Evolutionary conservation across 2,797 vertebrate species (phyloP).

Genomic region (Enteromius paludinosus): DNA sequence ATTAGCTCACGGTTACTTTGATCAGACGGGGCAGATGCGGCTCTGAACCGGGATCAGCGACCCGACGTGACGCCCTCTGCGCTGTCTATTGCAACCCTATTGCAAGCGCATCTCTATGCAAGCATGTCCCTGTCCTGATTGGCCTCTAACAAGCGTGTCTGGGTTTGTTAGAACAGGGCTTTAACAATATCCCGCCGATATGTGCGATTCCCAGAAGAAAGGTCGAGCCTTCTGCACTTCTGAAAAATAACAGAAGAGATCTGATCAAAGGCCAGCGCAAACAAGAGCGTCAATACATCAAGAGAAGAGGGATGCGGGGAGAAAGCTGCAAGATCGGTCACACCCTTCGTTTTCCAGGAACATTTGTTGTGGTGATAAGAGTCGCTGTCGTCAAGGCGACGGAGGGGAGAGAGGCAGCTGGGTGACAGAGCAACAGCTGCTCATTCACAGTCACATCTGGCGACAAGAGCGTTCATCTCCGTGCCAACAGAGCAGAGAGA

Average conservation of each 20-base stretch:
- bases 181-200: constrained; percentile 5
- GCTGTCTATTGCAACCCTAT: constrained; percentile 20
- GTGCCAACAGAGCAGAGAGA: constrained; percentile 37
- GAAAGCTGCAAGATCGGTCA: constrained; percentile 6
- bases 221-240: constrained; percentile 7
- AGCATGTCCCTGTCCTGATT: background rate
- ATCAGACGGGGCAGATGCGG: constrained; percentile 14
- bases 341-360: constrained; percentile 49
- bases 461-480: constrained; percentile 49
- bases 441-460: constrained; percentile 78
- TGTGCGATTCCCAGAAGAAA: background rate
- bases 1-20: constrained; percentile 32
- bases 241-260: constrained; percentile 26
- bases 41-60: background rate
- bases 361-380: constrained; percentile 42
- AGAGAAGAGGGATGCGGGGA: background rate
- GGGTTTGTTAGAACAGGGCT: constrained; percentile 25
- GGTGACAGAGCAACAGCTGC: constrained; percentile 72
- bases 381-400: constrained; percentile 66
- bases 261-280: constrained; percentile 43
- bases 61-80: background rate
- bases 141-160: constrained; percentile 32
- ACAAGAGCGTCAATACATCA: constrained; percentile 20
- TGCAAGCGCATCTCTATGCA: constrained; percentile 23
- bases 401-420: constrained; percentile 65